Conservation (phyloP, 2,113 vertebrate species). For the Rhipidura dahli region DNA sequence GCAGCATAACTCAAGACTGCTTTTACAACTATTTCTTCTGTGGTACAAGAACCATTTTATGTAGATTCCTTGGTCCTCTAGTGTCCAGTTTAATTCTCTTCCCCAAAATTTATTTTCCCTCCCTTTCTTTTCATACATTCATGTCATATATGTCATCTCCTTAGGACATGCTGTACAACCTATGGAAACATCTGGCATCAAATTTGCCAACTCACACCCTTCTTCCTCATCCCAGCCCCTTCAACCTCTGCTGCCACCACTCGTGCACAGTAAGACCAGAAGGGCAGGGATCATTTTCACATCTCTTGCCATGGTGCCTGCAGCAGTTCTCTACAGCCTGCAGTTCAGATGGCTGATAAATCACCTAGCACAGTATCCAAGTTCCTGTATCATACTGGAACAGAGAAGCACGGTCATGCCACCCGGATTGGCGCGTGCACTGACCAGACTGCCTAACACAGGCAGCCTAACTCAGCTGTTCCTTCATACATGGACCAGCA, state of each 20-base stretch:
- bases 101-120: neutral
- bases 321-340: neutral
- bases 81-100: neutral
- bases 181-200: neutral
- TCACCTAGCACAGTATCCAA: neutral
- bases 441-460: no score
- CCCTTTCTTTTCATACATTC: neutral
- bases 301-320: neutral
- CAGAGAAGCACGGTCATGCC: neutral
- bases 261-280: rapidly evolving
- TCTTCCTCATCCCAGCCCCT: neutral
- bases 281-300: neutral
- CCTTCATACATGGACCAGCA: neutral
- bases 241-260: neutral
- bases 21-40: neutral
- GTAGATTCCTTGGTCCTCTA: neutral
- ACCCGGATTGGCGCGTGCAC: rapidly evolving
- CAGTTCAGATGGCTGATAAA: neutral
- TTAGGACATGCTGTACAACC: neutral
- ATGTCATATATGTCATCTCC: neutral
- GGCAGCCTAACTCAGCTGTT: neutral
- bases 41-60: neutral
- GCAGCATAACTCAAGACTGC: neutral
- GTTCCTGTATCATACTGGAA: neutral
- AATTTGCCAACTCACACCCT: neutral